Evolutionary conservation across 1,140 invertebrate species (phyloP), one percentile per base, ranked within the genome.

Genomic region (Heliconius eleuchia): DNA sequence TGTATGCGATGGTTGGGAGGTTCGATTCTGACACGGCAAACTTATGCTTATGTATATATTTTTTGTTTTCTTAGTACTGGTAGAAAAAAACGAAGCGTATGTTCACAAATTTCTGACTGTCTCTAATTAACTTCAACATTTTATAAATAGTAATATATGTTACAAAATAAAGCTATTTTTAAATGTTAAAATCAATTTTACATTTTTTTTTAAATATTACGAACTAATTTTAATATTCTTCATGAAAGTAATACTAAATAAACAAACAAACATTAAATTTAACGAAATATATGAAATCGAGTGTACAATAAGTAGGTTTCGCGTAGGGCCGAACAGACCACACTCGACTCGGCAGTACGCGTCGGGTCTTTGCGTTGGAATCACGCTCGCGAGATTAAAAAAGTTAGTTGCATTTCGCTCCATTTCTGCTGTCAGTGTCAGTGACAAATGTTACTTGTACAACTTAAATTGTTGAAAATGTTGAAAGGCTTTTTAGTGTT

Each of bases 381-480:
- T 74, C 86, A 87, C 87, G 90, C 78, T 50, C 74, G 81, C 46
- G 73, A 37, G 46, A 79, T 79, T 78, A 81, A 84, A 83, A 85
- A 81, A 84, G 77, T 75, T 84, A 84, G 75, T 87, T 83, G 80
- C 79, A 74, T 81, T 88, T 87, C 82, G 82, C 83, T 85, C 88
- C 84, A 88, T 84, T 84, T 86, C 73, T 39, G 76, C 80, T 85
- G 85, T 86, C 85, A 87, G 84, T 82, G 73, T 75, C 60, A 74
- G 73, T 75, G 73, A 50, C 52, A 73, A 74, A 52, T 79, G 77
- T 30, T 72, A 50, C 75, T 80, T 80, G 79, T 81, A 75, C 74
- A 46, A 46, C 42, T 83, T 72, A 30, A 80, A 80, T 84, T 83
- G 77, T 80, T 74, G 78, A 70, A 80, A 81, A 79, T 84, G 76